These are phyloP conservation scores for Astropecten irregularis DNA, from an alignment of 53 echinoderm and acorn worm genomes.

Conservation along the genomic window DNA sequence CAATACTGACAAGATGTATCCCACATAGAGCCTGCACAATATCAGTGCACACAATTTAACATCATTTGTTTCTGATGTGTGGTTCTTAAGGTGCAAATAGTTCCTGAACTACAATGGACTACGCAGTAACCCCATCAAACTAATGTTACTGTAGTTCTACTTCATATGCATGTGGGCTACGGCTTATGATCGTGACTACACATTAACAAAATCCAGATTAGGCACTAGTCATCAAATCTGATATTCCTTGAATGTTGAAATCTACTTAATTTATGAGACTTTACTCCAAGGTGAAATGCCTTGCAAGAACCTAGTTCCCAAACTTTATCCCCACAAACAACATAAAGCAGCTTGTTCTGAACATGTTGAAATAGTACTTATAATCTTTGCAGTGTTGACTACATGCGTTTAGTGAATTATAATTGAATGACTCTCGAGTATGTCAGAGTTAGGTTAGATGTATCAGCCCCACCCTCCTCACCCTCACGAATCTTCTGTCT, in stretches of 20 bases:
- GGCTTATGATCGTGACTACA: background rate
- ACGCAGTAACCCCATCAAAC: too few species aligned
- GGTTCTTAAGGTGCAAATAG: too few species aligned
- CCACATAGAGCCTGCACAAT: too few species aligned
- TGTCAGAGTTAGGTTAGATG: constrained; percentile 44
- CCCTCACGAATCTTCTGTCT: constrained; percentile 53
- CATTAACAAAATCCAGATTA: background rate
- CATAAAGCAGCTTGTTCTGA: background rate
- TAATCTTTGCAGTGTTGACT: background rate
- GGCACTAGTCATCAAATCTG: too few species aligned
- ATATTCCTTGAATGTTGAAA: background rate
- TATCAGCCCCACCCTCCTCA: constrained; percentile 25
- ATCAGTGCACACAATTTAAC: too few species aligned
- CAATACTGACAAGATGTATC: too few species aligned
- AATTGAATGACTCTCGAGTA: constrained; percentile 41
- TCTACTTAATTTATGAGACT: background rate
- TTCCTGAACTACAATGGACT: too few species aligned
- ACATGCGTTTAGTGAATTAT: background rate
- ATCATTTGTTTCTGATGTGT: too few species aligned
- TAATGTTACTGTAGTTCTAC: too few species aligned
- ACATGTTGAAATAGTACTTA: background rate
- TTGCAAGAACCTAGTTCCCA: background rate
- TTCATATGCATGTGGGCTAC: too few species aligned
- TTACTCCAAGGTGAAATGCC: background rate
- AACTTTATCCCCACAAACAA: background rate